These are phyloP conservation scores for Archips crataeganus DNA, from an alignment of 2,888 invertebrate genomes.

Conservation along the genomic window DNA sequence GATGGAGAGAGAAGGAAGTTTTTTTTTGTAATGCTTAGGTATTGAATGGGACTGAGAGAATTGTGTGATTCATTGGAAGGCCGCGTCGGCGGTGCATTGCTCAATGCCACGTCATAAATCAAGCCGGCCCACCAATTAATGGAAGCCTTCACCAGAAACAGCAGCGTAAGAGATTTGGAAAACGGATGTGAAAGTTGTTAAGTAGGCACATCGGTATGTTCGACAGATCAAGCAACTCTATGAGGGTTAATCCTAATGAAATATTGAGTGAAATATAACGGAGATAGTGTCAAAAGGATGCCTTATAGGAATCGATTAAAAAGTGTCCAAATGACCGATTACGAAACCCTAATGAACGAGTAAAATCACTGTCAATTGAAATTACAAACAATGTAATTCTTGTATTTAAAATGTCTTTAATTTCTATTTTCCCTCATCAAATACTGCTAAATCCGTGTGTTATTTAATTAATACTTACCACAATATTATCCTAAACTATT, in stretches of 20 bases:
- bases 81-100: conserved; percentile 57
- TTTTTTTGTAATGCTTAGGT: neutral
- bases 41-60: conserved; percentile 42
- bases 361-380: no score
- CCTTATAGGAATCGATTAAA: no score
- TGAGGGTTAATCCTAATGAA: neutral
- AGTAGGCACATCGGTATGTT: neutral
- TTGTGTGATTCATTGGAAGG: conserved; percentile 63
- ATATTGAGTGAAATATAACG: neutral
- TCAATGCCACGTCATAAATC: conserved; percentile 60
- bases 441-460: no score
- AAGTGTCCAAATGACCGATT: no score
- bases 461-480: no score
- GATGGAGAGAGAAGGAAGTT: conserved; percentile 2
- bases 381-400: no score
- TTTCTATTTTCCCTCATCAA: no score
- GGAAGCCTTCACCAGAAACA: conserved; percentile 44
- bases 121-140: conserved; percentile 57
- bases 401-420: no score
- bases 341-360: no score
- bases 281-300: neutral
- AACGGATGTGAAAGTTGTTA: neutral
- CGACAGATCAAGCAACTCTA: neutral
- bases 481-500: no score
- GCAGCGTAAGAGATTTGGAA: conserved; percentile 16